phyloP scores from a whole-genome alignment of 2,888 invertebrate genomes.

The Leptopterna dolabrata region DNA sequence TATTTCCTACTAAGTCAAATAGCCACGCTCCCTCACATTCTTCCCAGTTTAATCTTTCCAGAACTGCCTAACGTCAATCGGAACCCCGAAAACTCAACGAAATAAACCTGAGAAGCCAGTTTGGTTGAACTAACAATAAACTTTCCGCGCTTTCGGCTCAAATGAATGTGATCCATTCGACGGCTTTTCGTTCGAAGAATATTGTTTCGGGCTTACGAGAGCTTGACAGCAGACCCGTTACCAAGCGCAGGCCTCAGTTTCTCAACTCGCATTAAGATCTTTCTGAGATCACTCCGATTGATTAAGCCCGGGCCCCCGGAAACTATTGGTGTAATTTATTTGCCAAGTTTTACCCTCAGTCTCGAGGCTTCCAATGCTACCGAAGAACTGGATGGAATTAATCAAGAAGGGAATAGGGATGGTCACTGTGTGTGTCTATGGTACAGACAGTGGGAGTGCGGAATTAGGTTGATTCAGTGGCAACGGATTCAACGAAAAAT shows the following conservation, averaged over 20 bases:
- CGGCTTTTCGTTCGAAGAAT: background rate
- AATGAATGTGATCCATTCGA: background rate
- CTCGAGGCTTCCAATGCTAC: background rate
- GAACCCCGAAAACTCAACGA: background rate
- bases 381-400: background rate
- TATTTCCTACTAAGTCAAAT: too few species aligned
- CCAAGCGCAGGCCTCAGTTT: background rate
- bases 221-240: background rate
- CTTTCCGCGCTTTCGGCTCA: background rate
- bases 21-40: too few species aligned
- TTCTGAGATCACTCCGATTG: background rate
- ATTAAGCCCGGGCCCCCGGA: background rate
- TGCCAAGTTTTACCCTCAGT: background rate
- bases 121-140: background rate
- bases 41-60: too few species aligned
- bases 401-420: background rate
- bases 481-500: too few species aligned
- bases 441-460: too few species aligned
- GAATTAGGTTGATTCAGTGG: too few species aligned
- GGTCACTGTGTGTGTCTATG: too few species aligned
- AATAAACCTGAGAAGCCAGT: background rate
- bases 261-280: conserved; percentile 1
- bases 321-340: background rate
- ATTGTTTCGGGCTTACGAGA: background rate
- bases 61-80: background rate